These are phyloP conservation scores for Chrysolina haemoptera DNA, from an alignment of 2,888 invertebrate species.

Conservation along the genomic window DNA sequence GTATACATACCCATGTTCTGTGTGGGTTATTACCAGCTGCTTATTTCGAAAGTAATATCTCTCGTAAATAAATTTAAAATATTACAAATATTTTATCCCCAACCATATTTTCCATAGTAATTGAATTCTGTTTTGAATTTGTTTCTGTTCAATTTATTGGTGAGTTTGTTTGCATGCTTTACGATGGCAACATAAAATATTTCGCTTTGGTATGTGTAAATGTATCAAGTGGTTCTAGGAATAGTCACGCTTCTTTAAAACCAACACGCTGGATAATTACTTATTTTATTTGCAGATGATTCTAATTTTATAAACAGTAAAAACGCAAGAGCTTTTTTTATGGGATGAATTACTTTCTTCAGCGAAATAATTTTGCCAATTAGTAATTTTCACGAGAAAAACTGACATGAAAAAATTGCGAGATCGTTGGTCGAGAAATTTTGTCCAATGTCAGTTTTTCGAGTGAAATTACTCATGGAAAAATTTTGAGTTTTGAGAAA, in stretches of 20 bases:
- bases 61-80: neutral
- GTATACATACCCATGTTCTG: neutral
- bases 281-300: neutral
- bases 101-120: neutral
- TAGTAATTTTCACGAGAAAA: no score
- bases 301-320: neutral
- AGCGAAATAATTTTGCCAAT: no score
- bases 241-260: neutral
- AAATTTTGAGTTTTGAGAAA: no score
- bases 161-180: neutral
- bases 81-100: neutral
- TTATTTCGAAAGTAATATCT: neutral
- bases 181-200: neutral
- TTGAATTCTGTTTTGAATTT: conserved; percentile 9
- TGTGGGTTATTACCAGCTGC: neutral
- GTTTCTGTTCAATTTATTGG: conserved; percentile 3
- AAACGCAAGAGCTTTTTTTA: no score
- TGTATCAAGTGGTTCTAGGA: neutral
- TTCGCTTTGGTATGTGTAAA: neutral
- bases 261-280: neutral
- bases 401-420: no score
- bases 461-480: no score
- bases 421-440: no score
- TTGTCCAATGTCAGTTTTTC: no score
- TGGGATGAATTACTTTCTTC: neutral